Percentiles rank a stretch among this genome's conserved stretches.
phyloP scores from a whole-genome alignment of 1,140 invertebrate species.

The Triops cancriformis region DNA sequence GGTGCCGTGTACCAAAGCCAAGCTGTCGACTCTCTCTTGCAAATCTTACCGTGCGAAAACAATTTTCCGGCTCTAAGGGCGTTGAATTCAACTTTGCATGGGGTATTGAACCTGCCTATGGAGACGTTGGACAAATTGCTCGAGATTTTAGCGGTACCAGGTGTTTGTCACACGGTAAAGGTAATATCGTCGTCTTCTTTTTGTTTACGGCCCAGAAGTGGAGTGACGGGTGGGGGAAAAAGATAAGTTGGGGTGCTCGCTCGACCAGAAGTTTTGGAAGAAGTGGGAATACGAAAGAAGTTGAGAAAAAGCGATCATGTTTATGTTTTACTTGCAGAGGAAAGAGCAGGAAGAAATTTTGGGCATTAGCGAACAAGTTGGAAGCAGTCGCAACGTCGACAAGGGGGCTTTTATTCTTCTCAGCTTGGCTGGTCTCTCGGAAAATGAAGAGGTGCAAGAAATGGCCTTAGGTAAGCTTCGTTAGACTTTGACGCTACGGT shows the following conservation, averaged over 20 bases:
- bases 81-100: conserved; percentile 2
- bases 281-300: neutral
- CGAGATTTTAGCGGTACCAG: neutral
- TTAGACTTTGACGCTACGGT: neutral
- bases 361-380: conserved; percentile 12
- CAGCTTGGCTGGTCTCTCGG: conserved; percentile 2
- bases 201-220: neutral
- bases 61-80: neutral
- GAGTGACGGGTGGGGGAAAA: neutral
- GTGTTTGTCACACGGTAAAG: conserved; percentile 4
- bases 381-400: neutral
- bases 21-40: neutral
- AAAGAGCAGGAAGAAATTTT: conserved; percentile 7
- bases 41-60: neutral
- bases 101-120: neutral
- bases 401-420: neutral
- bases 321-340: neutral
- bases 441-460: conserved; percentile 1
- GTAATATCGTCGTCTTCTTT: neutral
- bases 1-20: neutral
- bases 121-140: neutral
- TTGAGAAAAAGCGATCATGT: neutral
- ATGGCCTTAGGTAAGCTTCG: neutral
- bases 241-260: neutral
- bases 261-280: neutral